phyloP scores from a whole-genome alignment of 2,113 vertebrate genomes.

The Esox niger region DNA sequence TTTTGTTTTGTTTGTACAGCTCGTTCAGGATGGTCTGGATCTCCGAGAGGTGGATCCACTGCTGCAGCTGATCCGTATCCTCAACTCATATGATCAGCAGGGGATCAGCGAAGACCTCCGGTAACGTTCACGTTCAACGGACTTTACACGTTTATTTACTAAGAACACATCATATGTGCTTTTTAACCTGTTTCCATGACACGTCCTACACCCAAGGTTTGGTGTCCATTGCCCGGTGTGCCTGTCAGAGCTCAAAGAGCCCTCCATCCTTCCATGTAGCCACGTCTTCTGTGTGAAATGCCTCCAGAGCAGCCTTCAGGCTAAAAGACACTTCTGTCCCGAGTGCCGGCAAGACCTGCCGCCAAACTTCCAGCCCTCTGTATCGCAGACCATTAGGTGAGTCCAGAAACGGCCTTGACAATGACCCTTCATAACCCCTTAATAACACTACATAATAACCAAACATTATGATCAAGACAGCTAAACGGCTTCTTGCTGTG shows the following conservation, averaged over 20 bases:
- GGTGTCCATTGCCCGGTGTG: constrained; percentile 66
- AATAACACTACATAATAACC: no score
- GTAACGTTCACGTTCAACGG: no score
- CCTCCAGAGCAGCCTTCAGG: constrained; percentile 25
- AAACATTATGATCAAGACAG: no score
- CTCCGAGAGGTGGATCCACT: no score
- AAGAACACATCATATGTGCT: no score
- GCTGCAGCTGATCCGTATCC: constrained; percentile 65
- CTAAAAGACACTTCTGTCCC: constrained; percentile 44
- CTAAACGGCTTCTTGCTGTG: no score
- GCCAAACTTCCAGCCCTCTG: constrained; percentile 32
- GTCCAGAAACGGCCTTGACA: constrained; percentile 19
- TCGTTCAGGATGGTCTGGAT: constrained; percentile 62
- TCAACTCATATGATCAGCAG: no score
- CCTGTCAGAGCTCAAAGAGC: constrained; percentile 50
- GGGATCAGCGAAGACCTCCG: constrained; percentile 59
- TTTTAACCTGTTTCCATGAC: background rate
- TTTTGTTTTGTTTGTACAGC: constrained; percentile 37
- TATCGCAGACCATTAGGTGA: constrained; percentile 50
- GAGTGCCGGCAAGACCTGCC: constrained; percentile 47
- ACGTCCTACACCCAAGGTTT: constrained; percentile 45
- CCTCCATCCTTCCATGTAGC: constrained; percentile 62
- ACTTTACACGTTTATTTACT: no score
- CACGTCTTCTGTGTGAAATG: constrained; percentile 69
- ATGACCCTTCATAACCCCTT: no score